Evolutionary conservation across 35 echinoderm and acorn worm species (phyloP), one percentile per base, ranked within the genome.

Genomic region (Amphiura filiformis): DNA sequence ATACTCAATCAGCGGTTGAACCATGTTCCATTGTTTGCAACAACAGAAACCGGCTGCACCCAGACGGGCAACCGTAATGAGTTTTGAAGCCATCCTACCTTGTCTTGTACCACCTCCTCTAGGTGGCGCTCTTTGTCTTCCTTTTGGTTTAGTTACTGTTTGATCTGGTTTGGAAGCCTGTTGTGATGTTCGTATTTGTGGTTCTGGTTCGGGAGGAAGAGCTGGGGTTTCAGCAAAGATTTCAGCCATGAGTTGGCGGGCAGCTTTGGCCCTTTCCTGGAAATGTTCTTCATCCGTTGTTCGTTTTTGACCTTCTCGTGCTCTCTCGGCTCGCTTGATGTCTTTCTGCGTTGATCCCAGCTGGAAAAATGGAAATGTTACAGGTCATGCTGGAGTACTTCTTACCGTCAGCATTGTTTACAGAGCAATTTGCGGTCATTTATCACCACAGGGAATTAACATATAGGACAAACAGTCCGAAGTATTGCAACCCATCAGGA

Each of bases 191-290:
- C 39, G 36, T 23, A 57, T 4, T 0, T 33, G 20, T 26, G 80
- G 81, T 32, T 35, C 41, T 52, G 38, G 47, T 77, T 91, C 76
- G 18, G 40, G 36, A n/a, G 80, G 83, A 56, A 93, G 32, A 22
- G 83, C 35, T 13, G 89, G 80, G 39, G 79, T 86, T 39, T 94
- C 89, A 1, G 83, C 65, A 39, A 98, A 80, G 0, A 98, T 86
- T 75, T 98, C 89, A 37, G 82, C 65, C 96, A 98, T 98, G 81
- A 98, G 84, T 28, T 76, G 86, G 61, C 80, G 87, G 13, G 96
- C 96, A 39, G 89, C 80, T 57, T 90, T 91, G 1, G 94, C 76
- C 84, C 96, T 89, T 38, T 94, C 96, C 38, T 89, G 9, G 61
- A 15, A 64, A 79, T 89, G 80, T 39, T 92, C 39, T 23, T 94